Percentiles rank a stretch among this genome's conserved stretches.
These are phyloP conservation scores for Oostethus manadensis DNA, from an alignment of 2,113 vertebrate genomes.

Conservation along the genomic window DNA sequence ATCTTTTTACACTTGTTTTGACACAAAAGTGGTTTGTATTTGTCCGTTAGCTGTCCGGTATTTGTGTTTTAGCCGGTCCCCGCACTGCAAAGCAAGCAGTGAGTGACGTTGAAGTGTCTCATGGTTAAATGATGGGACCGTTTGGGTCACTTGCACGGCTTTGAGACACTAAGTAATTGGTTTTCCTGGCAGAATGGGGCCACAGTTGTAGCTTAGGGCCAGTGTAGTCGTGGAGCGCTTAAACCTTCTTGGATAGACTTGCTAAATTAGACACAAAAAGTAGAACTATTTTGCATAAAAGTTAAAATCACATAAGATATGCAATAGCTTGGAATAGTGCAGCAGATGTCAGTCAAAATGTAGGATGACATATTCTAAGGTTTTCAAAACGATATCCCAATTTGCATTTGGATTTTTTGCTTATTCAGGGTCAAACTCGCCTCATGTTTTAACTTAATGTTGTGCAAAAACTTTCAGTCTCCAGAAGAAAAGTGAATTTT, in stretches of 20 bases:
- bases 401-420: no score
- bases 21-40: background rate
- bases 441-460: no score
- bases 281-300: slow-evolving; percentile 7
- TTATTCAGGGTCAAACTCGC: no score
- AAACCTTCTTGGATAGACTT: slow-evolving; percentile 9
- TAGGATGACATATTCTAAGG: background rate
- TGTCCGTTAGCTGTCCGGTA: background rate
- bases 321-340: background rate
- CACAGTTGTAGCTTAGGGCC: slow-evolving; percentile 50
- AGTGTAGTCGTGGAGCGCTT: slow-evolving; percentile 28
- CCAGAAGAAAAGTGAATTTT: no score
- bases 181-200: slow-evolving; percentile 71
- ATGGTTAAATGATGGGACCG: slow-evolving; percentile 60
- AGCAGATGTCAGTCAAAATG: background rate
- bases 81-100: slow-evolving; percentile 27
- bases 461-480: no score
- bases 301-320: background rate
- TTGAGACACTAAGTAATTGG: slow-evolving; percentile 64
- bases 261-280: background rate
- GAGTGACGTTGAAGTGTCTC: slow-evolving; percentile 53
- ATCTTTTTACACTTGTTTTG: background rate
- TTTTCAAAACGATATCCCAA: background rate
- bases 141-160: slow-evolving; percentile 40
- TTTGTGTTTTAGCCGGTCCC: slow-evolving; percentile 9